A percentile compares a stretch with the other conserved stretches of the same genome.
phyloP scores from a whole-genome alignment of 2,888 invertebrate genomes.

The Therioaphis trifolii region DNA sequence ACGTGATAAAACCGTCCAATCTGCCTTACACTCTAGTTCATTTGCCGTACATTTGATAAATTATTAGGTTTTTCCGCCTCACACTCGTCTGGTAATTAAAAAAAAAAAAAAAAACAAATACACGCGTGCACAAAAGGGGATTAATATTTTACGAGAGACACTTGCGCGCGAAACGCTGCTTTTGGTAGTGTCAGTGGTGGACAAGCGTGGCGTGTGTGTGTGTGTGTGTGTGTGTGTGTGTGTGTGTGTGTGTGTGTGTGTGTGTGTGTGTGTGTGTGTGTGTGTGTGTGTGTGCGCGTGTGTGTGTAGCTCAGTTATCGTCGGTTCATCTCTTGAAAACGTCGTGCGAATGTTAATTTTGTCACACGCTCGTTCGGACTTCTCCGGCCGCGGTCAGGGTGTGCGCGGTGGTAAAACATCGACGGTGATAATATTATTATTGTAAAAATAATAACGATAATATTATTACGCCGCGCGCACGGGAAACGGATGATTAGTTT shows the following conservation, averaged over 20 bases:
- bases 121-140: not conserved
- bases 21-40: constrained; percentile 22
- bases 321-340: not conserved
- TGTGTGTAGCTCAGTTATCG: not conserved
- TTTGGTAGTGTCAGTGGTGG: too few species aligned
- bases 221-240: too few species aligned
- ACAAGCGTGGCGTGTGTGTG: too few species aligned
- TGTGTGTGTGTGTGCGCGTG: too few species aligned
- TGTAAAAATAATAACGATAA: too few species aligned
- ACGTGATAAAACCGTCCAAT: constrained; percentile 5
- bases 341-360: constrained; percentile 12
- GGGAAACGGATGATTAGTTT: too few species aligned
- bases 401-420: too few species aligned
- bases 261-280: too few species aligned
- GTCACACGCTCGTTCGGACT: not conserved
- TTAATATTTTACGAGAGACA: not conserved
- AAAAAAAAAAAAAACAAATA: constrained; percentile 5
- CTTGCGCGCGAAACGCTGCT: too few species aligned
- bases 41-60: constrained; percentile 9
- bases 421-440: too few species aligned
- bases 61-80: not conserved
- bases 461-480: not conserved
- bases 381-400: not conserved
- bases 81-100: not conserved
- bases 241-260: too few species aligned